Conservation (phyloP, 2,888 invertebrate genomes). For the Nineta flava region DNA sequence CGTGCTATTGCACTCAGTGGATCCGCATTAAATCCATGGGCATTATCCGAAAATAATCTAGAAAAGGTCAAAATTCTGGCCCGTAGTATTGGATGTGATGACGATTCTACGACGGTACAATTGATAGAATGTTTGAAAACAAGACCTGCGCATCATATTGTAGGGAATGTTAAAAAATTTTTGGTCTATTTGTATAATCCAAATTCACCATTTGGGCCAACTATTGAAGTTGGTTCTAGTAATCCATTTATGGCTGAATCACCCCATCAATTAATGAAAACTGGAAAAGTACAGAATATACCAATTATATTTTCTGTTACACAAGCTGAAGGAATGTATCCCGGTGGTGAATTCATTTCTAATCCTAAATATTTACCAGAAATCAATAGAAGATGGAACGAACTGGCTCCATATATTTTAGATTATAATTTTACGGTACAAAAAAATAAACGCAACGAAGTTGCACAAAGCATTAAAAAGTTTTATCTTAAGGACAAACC, state of each 20-base stretch:
- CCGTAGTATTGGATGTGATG: slow-evolving; percentile 41
- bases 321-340: slow-evolving; percentile 47
- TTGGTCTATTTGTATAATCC: slow-evolving; percentile 47
- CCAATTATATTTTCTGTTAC: slow-evolving; percentile 56
- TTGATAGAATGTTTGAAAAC: slow-evolving; percentile 42
- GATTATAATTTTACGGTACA: slow-evolving; percentile 25
- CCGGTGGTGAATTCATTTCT: slow-evolving; percentile 7
- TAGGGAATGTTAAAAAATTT: slow-evolving; percentile 28
- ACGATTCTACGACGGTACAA: slow-evolving; percentile 26
- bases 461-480: slow-evolving; percentile 21
- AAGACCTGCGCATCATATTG: slow-evolving; percentile 38
- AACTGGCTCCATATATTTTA: slow-evolving; percentile 23
- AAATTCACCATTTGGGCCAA: slow-evolving; percentile 58
- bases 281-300: slow-evolving; percentile 40
- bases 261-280: slow-evolving; percentile 42
- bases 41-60: slow-evolving; percentile 33
- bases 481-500: slow-evolving; percentile 21
- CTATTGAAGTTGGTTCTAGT: slow-evolving; percentile 37
- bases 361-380: slow-evolving; percentile 6
- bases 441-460: slow-evolving; percentile 13
- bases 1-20: slow-evolving; percentile 46
- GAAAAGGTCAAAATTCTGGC: slow-evolving; percentile 39
- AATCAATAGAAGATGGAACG: slow-evolving; percentile 23
- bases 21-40: slow-evolving; percentile 42
- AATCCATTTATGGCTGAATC: slow-evolving; percentile 47